Conservation (phyloP, 2,113 vertebrate species). For the Genyomyrus donnyi region DNA sequence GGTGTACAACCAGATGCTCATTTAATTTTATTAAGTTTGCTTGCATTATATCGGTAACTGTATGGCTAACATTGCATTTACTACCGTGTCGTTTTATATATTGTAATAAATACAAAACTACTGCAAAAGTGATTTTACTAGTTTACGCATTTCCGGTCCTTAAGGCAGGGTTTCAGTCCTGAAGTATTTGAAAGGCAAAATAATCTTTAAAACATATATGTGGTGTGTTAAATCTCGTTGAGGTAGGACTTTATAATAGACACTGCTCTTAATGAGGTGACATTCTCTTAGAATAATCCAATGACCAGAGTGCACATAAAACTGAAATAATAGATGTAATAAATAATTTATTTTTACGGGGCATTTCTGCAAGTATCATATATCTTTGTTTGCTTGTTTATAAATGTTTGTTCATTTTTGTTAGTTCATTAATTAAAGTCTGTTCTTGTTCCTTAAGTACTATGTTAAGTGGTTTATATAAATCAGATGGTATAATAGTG, state of each 20-base stretch:
- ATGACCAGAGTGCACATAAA: background rate
- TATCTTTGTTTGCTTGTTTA: background rate
- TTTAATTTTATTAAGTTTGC: background rate
- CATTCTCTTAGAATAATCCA: slow-evolving; percentile 4
- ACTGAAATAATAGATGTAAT: background rate
- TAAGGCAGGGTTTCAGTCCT: background rate
- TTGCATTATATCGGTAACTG: background rate
- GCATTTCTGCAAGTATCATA: background rate
- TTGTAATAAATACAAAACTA: background rate
- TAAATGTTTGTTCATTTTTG: background rate
- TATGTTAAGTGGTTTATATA: background rate
- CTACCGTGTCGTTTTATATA: background rate
- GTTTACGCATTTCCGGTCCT: background rate
- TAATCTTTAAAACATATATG: background rate
- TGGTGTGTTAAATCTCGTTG: background rate
- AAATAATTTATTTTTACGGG: background rate
- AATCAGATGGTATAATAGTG: background rate
- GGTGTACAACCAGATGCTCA: background rate
- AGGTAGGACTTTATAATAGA: background rate
- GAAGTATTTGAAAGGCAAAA: background rate
- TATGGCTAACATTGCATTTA: background rate
- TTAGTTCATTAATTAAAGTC: background rate
- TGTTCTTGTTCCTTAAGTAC: background rate
- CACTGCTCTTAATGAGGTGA: background rate
- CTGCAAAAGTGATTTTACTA: background rate